Percentiles rank a stretch among this genome's conserved stretches.
Conservation (phyloP, 2,797 vertebrate species). For the Phrynocephalus forsythii region DNA sequence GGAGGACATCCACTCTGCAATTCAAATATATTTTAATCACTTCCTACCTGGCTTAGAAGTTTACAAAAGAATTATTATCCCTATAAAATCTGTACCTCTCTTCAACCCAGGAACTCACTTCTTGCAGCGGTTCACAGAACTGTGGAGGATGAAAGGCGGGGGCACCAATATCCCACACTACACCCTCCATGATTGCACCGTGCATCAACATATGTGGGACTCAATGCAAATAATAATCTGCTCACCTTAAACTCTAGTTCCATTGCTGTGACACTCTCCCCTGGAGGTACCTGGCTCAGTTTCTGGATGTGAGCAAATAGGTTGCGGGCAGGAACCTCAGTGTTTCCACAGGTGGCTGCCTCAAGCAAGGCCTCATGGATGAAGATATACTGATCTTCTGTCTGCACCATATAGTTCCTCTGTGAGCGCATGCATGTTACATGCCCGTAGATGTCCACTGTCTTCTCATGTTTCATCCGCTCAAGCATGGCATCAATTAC, state of each 20-base stretch:
- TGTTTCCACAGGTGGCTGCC: conserved; percentile 89
- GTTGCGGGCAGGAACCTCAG: conserved; percentile 91
- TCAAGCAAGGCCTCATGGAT: conserved; percentile 95
- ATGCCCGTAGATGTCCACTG: conserved; percentile 94
- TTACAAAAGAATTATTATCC: conserved; percentile 33
- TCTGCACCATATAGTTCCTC: conserved; percentile 99
- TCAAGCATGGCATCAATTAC: conserved; percentile 97
- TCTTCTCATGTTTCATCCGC: conserved; percentile 94
- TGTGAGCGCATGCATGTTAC: conserved; percentile 97
- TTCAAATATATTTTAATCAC: conserved; percentile 64
- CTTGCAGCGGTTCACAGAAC: fast-evolving
- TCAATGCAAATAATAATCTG: not conserved
- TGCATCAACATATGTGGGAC: too few species aligned
- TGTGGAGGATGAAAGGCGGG: not conserved
- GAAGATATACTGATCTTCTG: conserved; percentile 97
- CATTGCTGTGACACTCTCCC: conserved; percentile 90
- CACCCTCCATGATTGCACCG: not conserved
- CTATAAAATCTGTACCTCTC: not conserved
- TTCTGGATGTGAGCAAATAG: conserved; percentile 95
- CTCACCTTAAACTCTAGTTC: conserved; percentile 96
- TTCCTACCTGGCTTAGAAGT: conserved; percentile 57
- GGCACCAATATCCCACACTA: not conserved
- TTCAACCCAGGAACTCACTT: fast-evolving
- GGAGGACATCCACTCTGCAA: conserved; percentile 58
- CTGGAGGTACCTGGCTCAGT: conserved; percentile 86